Evolutionary conservation across 2,888 invertebrate species (phyloP).

Genomic region (Tupiocoris notatus): DNA sequence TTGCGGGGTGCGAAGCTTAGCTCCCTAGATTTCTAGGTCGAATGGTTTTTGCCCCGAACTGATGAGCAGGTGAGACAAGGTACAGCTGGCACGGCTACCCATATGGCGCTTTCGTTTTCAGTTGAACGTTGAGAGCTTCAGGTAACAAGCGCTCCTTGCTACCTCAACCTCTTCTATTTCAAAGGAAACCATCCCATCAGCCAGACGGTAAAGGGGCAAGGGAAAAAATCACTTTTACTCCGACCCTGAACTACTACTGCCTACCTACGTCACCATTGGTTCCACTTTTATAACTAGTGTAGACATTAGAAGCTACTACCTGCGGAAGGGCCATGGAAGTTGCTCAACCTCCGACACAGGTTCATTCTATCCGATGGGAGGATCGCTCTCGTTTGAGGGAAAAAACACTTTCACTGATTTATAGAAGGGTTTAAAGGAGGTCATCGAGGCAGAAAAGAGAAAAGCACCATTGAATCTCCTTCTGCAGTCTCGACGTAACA

Average conservation of each 20-base stretch:
- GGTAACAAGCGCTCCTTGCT: no score
- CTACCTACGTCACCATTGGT: neutral
- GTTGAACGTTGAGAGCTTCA: neutral
- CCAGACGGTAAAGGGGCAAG: neutral
- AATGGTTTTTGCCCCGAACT: slow-evolving; percentile 29
- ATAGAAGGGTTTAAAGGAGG: neutral
- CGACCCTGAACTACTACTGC: no score
- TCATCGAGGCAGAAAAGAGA: neutral
- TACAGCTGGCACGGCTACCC: slow-evolving; percentile 25
- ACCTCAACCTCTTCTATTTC: no score
- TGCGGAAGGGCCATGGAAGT: no score
- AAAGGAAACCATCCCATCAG: no score
- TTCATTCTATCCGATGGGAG: no score
- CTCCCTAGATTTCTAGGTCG: slow-evolving; percentile 41
- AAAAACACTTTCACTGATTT: neutral
- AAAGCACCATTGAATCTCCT: no score
- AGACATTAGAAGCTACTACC: neutral
- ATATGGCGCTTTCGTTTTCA: slow-evolving; percentile 40
- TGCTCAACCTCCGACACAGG: no score
- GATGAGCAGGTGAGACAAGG: slow-evolving; percentile 30
- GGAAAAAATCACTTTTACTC: neutral
- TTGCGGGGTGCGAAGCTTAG: neutral
- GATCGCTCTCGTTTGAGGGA: neutral
- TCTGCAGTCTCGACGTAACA: no score
- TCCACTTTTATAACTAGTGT: neutral